These are phyloP conservation scores for Dolomedes plantarius DNA, from an alignment of 2,888 invertebrate genomes.

Conservation along the genomic window DNA sequence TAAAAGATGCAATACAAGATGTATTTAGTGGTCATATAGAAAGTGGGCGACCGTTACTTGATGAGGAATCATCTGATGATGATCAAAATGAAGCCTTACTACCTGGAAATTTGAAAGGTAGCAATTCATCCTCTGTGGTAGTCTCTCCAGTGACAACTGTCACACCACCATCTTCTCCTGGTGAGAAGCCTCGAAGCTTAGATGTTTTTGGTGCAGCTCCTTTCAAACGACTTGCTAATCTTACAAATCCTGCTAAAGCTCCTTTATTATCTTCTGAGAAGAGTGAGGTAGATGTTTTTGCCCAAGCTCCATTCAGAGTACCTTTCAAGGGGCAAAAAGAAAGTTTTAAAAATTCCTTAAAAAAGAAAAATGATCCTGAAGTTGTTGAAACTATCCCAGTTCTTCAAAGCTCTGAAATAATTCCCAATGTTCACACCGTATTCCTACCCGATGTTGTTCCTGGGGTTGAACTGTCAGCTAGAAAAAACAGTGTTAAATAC, in stretches of 20 bases:
- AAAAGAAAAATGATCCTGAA: slow-evolving; percentile 58
- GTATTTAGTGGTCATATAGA: slow-evolving; percentile 77
- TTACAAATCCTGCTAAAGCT: slow-evolving; percentile 52
- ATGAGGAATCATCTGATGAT: slow-evolving; percentile 84
- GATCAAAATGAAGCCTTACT: slow-evolving; percentile 67
- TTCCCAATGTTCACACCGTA: slow-evolving; percentile 29
- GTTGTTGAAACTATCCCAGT: not conserved
- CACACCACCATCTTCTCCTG: slow-evolving; percentile 57
- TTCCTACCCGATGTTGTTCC: slow-evolving; percentile 58
- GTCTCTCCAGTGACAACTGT: slow-evolving; percentile 38
- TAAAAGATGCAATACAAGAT: slow-evolving; percentile 63
- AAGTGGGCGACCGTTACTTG: slow-evolving; percentile 84
- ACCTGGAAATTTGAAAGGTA: slow-evolving; percentile 33
- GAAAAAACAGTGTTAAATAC: slow-evolving; percentile 56
- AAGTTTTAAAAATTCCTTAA: slow-evolving; percentile 54
- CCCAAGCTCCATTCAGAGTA: slow-evolving; percentile 82
- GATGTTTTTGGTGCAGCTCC: slow-evolving; percentile 77
- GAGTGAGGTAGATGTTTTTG: slow-evolving; percentile 84
- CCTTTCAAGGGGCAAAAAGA: slow-evolving; percentile 69
- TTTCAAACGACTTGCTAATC: slow-evolving; percentile 75
- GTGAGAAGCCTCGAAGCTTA: slow-evolving; percentile 39
- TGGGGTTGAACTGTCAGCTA: slow-evolving; percentile 29
- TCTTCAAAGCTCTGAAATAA: slow-evolving; percentile 28
- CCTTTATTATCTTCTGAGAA: slow-evolving; percentile 74
- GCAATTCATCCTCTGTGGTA: slow-evolving; percentile 38